Base-by-base conservation (phyloP, 2,888 invertebrate genomes). In the Athalia circularis region DNA sequence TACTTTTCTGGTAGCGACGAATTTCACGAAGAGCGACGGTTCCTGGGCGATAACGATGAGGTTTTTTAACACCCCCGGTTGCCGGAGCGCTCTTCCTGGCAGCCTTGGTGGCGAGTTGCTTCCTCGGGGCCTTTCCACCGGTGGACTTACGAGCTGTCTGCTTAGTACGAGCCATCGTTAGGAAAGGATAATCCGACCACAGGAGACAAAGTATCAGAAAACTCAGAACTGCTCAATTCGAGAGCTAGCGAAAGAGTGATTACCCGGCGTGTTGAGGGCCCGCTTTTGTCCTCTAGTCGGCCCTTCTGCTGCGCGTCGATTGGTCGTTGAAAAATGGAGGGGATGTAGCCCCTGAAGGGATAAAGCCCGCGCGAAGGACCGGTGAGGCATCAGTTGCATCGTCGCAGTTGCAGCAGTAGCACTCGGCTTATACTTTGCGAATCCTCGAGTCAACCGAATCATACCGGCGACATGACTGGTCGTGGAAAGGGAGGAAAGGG, bases 401-500 rank as follows among this genome's bases (percentile, higher is more conserved):
- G 3, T 59, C 13, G 43, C 9, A 3, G 45, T 72, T 57, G 70
- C 57, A 57, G n/a, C 57, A 45, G 70, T 68, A 68, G 52, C 68
- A 43, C 45, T 93, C 52, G 13, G 54, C 62, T 78, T 11, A 5
- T 9, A 11, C 50, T 57, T n/a, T 45, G 6, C 70, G 4, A n/a
- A 8, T 47, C 15, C 9, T 2, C 59, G 8, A 72, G 59, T n/a
- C 52, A 8, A 15, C 13, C 15, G 11, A 13, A 59, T 59, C 5
- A 5, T n/a, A 6, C 70, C 45, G 59, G 70, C 59, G 91, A 88
- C 81, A 95, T 95, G 95, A 94, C 95, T 88, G 95, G 95, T 80
- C 94, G 95, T 82, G 95, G 95, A 80, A 95, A 95, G 92, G 95
- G 95, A 88, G 94, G 95, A 67, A 95, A 95, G 91, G 95, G 95